Conservation (phyloP, 2,797 vertebrate genomes). For the Anolis apletophallus region DNA sequence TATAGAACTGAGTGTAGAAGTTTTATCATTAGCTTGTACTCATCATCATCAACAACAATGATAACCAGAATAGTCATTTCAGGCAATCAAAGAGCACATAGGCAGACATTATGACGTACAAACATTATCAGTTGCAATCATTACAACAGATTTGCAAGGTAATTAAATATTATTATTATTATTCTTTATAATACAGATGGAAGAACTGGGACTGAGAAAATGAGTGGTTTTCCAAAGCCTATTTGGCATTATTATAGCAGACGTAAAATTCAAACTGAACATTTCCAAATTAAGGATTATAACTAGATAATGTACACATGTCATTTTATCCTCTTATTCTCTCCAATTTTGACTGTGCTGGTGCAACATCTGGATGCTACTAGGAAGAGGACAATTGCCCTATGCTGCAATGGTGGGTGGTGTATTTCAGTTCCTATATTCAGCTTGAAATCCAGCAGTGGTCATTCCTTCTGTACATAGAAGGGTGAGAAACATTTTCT, state of each 20-base stretch:
- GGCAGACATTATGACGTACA: too few species aligned
- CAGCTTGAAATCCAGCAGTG: too few species aligned
- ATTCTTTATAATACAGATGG: too few species aligned
- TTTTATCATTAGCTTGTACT: not conserved
- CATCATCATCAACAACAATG: too few species aligned
- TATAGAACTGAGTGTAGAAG: not conserved
- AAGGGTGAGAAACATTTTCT: too few species aligned
- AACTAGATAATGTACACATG: not conserved
- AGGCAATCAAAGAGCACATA: too few species aligned
- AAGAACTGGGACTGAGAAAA: not conserved
- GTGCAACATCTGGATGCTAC: not conserved
- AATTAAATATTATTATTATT: too few species aligned
- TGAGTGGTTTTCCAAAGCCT: not conserved
- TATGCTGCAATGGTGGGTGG: not conserved
- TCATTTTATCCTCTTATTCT: not conserved
- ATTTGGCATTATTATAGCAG: not conserved
- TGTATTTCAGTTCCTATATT: too few species aligned
- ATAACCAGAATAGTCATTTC: too few species aligned
- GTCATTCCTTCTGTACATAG: too few species aligned
- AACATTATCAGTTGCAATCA: too few species aligned
- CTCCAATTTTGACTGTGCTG: not conserved
- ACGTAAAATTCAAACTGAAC: not conserved
- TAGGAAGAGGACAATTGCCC: not conserved
- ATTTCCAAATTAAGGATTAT: not conserved
- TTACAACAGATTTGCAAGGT: too few species aligned